These are phyloP conservation scores for Dinothrombium tinctorium DNA, from an alignment of 1,140 invertebrate species.

Conservation along the genomic window DNA sequence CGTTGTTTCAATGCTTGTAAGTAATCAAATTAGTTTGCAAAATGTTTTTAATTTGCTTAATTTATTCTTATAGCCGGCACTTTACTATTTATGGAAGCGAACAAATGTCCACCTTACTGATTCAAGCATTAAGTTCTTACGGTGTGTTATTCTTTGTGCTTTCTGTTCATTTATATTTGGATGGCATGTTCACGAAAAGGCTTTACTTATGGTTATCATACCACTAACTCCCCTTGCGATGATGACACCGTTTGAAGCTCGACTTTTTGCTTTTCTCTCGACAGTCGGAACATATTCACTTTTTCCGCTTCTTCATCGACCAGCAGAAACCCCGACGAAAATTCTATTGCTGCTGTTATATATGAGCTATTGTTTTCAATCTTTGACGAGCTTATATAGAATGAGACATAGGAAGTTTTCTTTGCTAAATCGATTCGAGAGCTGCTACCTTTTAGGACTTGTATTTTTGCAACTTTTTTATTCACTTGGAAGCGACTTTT, in stretches of 20 bases:
- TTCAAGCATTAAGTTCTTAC: constrained; percentile 32
- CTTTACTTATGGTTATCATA: constrained; percentile 69
- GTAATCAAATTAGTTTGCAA: constrained; percentile 11
- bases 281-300: constrained; percentile 58
- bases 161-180: constrained; percentile 86
- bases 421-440: constrained; percentile 32
- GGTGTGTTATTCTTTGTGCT: constrained; percentile 50
- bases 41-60: background rate
- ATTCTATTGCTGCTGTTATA: constrained; percentile 39
- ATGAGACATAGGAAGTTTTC: constrained; percentile 8
- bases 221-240: constrained; percentile 56
- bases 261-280: constrained; percentile 41
- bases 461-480: constrained; percentile 48
- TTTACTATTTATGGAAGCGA: constrained; percentile 4
- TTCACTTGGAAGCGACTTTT: constrained; percentile 34
- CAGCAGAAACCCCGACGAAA: constrained; percentile 27
- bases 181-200: constrained; percentile 99
- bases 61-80: constrained; percentile 2
- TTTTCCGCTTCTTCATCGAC: constrained; percentile 60
- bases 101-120: background rate
- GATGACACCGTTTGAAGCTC: constrained; percentile 37
- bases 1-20: constrained; percentile 40
- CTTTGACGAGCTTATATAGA: constrained; percentile 17
- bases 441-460: constrained; percentile 43
- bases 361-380: constrained; percentile 28